These are phyloP conservation scores for Coregonus ussuriensis DNA, from an alignment of 2,797 vertebrate species.

Conservation along the genomic window DNA sequence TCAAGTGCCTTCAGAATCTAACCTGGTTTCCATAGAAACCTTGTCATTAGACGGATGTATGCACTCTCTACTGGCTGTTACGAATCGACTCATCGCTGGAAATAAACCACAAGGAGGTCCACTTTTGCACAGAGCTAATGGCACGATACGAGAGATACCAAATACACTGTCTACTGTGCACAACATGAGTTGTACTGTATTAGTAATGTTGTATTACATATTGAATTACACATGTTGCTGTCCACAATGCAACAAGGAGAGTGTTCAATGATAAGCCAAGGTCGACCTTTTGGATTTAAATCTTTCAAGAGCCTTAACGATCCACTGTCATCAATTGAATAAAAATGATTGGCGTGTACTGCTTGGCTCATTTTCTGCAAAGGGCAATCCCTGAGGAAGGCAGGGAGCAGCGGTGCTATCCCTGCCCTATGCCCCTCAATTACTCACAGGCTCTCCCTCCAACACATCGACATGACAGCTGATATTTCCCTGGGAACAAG, in stretches of 20 bases:
- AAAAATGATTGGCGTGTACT: neutral
- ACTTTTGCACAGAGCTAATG: constrained; percentile 14
- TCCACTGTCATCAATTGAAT: constrained; percentile 28
- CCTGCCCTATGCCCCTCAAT: constrained; percentile 33
- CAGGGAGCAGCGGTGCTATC: constrained; percentile 28
- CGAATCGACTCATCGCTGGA: constrained; percentile 47
- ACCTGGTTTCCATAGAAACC: constrained; percentile 79
- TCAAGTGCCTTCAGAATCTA: constrained; percentile 55
- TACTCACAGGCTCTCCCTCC: constrained; percentile 39
- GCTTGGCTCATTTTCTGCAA: constrained; percentile 34
- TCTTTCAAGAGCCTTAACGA: constrained; percentile 9
- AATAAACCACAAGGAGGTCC: constrained; percentile 21
- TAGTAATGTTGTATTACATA: neutral
- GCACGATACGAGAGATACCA: neutral
- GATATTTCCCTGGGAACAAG: constrained; percentile 41
- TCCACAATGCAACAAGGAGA: neutral
- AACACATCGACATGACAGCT: constrained; percentile 36
- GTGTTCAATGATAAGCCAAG: neutral
- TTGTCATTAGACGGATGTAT: constrained; percentile 57
- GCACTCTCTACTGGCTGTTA: constrained; percentile 39
- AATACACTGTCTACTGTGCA: constrained; percentile 22
- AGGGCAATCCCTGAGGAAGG: constrained; percentile 33
- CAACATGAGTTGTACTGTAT: neutral
- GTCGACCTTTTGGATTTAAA: neutral
- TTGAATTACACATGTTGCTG: neutral